Evolutionary conservation across 2,113 vertebrate species (phyloP), one percentile per base, ranked within the genome.

Genomic region (Rutilus rutilus): DNA sequence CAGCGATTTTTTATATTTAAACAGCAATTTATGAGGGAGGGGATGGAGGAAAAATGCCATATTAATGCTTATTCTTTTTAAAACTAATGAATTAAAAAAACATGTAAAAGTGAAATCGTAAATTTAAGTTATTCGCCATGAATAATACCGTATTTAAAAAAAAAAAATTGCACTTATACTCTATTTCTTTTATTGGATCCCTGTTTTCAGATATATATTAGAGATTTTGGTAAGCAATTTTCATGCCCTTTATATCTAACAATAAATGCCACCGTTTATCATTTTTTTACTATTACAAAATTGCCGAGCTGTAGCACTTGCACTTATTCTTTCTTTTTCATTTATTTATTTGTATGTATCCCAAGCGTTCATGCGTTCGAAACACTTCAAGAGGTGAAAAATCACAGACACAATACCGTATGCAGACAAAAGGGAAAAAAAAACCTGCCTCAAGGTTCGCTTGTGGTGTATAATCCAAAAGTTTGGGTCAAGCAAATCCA

Each of bases 401-500:
- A 36, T 77, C 39, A 8, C 27, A 36, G 39, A 47, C 42, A 57
- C 59, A 36, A 59, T 25, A 69, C 19, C 60, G 6, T 62, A 27
- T 47, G 11, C 45, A 82, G 17, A 82, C 80, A 69, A 54, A 82
- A 21, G 42, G 62, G n/a, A n/a, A n/a, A 30, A 52, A 30, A 8
- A 64, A 30, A 21, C n/a, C 25, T 23, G 23, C 12, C 54, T 69
- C n/a, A 33, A 52, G 10, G 39, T 23, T 67, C 45, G 19, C 8
- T 6, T 33, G 19, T 52, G 2, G 23, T 21, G 5, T 64, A 64
- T 45, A 64, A 65, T 64, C 60, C 78, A 47, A 30, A 81, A 30
- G 39, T 64, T 81, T 2, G 5, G 25, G 36, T 80, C 36, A 47
- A 65, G 78, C 39, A 69, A 23, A 82, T 50, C 79, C 62, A 67